Percentiles rank a stretch among this genome's conserved stretches.
Evolutionary conservation across 1,140 invertebrate genomes (phyloP).

Genomic region (Limonius californicus): DNA sequence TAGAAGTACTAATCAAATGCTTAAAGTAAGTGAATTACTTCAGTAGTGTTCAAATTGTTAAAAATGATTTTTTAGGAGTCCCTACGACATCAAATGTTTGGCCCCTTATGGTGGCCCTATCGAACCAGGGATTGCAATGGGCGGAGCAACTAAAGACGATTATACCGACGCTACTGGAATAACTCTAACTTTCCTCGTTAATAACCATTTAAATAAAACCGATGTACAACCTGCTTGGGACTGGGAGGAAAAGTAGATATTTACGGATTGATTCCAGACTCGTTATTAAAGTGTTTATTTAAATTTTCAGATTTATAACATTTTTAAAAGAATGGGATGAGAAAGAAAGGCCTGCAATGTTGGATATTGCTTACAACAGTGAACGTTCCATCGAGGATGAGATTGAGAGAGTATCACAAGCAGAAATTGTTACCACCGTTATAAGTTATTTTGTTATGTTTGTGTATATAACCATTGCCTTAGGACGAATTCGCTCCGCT

Average conservation of each 20-base stretch:
- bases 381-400: slow-evolving; percentile 91
- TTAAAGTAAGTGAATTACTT: slow-evolving; percentile 29
- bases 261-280: background rate
- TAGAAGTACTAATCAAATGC: slow-evolving; percentile 47
- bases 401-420: slow-evolving; percentile 72
- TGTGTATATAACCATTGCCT: slow-evolving; percentile 78
- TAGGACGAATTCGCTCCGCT: slow-evolving; percentile 70
- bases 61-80: slow-evolving; percentile 49
- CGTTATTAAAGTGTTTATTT: background rate
- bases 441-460: slow-evolving; percentile 92
- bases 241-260: slow-evolving; percentile 70
- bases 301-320: slow-evolving; percentile 61
- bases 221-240: slow-evolving; percentile 57
- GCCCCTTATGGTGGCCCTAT: slow-evolving; percentile 82
- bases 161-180: slow-evolving; percentile 61
- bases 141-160: slow-evolving; percentile 56
- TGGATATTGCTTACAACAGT: slow-evolving; percentile 74
- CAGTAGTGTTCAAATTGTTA: too few species aligned
- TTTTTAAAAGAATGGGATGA: slow-evolving; percentile 69
- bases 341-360: slow-evolving; percentile 55
- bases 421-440: slow-evolving; percentile 75
- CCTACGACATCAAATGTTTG: slow-evolving; percentile 64
- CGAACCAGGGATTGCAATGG: slow-evolving; percentile 73
- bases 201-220: slow-evolving; percentile 54
- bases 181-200: slow-evolving; percentile 73